Conservation (phyloP, 2,888 invertebrate species). For the Deroplatys truncata region DNA sequence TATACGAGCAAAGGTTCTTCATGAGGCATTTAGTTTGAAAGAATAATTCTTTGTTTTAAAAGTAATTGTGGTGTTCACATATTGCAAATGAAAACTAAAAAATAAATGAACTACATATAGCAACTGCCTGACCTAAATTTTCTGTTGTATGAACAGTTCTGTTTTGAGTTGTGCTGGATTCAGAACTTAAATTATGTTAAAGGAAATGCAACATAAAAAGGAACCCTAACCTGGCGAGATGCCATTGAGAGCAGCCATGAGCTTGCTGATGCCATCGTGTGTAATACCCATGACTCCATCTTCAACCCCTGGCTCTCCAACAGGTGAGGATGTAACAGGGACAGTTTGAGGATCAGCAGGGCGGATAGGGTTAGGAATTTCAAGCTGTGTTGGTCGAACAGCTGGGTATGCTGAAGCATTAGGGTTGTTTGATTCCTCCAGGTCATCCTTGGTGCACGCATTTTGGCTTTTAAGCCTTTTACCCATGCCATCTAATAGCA, state of each 20-base stretch:
- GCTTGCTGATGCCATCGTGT: slow-evolving; percentile 7
- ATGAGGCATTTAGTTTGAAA: no score
- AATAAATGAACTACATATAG: no score
- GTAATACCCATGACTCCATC: neutral
- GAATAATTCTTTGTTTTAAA: no score
- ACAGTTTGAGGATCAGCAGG: slow-evolving; percentile 23
- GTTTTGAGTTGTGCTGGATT: slow-evolving; percentile 1
- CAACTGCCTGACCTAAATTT: no score
- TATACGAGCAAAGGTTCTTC: neutral
- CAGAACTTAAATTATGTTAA: neutral
- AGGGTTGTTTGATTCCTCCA: slow-evolving; percentile 14
- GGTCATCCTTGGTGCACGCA: slow-evolving; percentile 27
- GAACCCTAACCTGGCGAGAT: slow-evolving; percentile 18
- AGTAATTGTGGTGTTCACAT: no score
- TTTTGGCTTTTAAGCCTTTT: slow-evolving; percentile 32
- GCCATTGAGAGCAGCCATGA: slow-evolving; percentile 8
- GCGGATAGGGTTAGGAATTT: slow-evolving; percentile 28
- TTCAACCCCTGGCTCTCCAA: neutral
- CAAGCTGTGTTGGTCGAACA: slow-evolving; percentile 30
- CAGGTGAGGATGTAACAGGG: slow-evolving; percentile 36
- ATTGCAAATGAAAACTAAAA: neutral
- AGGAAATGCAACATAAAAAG: neutral
- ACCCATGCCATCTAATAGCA: slow-evolving; percentile 30
- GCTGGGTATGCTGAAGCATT: slow-evolving; percentile 20
- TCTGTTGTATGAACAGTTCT: no score